Percentiles rank a stretch among this genome's conserved stretches.
Evolutionary conservation across 1,140 invertebrate genomes (phyloP).

Genomic region (Drosophila suzukii): DNA sequence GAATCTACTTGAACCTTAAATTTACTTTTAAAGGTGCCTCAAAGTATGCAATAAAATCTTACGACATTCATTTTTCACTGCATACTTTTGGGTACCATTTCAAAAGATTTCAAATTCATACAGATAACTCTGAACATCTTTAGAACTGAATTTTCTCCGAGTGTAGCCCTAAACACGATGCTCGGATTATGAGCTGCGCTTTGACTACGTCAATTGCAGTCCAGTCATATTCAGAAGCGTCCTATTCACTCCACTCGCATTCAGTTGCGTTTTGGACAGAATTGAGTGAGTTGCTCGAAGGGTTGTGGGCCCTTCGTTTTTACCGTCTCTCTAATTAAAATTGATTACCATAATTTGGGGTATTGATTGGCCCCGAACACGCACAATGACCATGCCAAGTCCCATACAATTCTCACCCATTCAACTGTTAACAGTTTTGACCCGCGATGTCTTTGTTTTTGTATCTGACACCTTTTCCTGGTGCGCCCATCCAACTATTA

Average conservation of each 20-base stretch:
- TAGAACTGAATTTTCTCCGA: background rate
- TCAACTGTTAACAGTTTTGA: slow-evolving; percentile 63
- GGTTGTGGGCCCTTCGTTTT: slow-evolving; percentile 11
- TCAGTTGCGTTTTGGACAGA: slow-evolving; percentile 28
- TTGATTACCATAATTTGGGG: slow-evolving; percentile 77
- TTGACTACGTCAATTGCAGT: slow-evolving; percentile 75
- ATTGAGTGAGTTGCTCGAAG: slow-evolving; percentile 44
- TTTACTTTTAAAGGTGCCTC: too few species aligned
- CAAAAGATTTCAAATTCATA: background rate
- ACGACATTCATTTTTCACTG: background rate
- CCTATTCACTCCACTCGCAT: slow-evolving; percentile 13
- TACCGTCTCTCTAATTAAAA: slow-evolving; percentile 70
- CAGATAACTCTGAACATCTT: too few species aligned
- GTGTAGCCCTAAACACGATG: slow-evolving; percentile 11
- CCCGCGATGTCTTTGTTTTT: slow-evolving; percentile 59
- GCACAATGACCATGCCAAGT: slow-evolving; percentile 59
- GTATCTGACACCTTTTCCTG: slow-evolving; percentile 63
- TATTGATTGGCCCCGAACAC: slow-evolving; percentile 70
- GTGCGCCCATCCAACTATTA: slow-evolving; percentile 50
- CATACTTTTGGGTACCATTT: too few species aligned
- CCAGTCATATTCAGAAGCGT: slow-evolving; percentile 20
- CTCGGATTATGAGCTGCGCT: slow-evolving; percentile 64
- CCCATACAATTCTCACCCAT: slow-evolving; percentile 45
- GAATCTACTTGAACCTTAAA: too few species aligned
- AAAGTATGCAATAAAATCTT: background rate